Evolutionary conservation across 2,113 vertebrate genomes (phyloP).

Genomic region (Microtus pennsylvanicus): DNA sequence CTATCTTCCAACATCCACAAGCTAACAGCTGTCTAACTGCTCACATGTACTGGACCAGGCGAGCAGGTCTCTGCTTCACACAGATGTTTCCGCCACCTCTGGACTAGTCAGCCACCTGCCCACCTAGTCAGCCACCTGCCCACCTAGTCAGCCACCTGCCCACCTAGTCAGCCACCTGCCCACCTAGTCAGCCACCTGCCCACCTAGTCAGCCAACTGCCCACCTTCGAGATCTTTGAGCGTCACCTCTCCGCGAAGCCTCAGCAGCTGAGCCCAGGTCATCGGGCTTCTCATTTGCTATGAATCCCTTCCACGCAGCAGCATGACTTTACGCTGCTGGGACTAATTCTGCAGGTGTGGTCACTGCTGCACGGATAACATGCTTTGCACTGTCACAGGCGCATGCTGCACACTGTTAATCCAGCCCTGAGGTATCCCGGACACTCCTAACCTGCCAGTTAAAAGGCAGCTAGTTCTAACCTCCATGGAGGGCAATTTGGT

Average conservation of each 20-base stretch:
- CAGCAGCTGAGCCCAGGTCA: neutral
- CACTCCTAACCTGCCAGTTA: neutral
- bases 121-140: no score
- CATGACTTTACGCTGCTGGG: neutral
- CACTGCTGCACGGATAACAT: neutral
- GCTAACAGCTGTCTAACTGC: neutral
- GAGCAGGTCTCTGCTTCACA: neutral
- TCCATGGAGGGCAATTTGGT: neutral
- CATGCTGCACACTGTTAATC: neutral
- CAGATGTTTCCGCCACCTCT: neutral
- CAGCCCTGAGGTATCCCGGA: neutral
- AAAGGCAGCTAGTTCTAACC: slow-evolving; percentile 30
- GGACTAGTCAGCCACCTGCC: neutral
- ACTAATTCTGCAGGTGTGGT: neutral
- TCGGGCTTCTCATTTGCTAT: neutral
- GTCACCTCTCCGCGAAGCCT: neutral
- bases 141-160: neutral
- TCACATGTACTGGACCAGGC: neutral
- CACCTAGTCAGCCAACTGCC: neutral
- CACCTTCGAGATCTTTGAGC: neutral
- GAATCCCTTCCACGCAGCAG: neutral
- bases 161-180: no score
- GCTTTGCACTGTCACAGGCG: neutral
- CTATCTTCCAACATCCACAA: neutral
- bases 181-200: no score